Evolutionary conservation across 2,888 invertebrate genomes (phyloP), one percentile per base, ranked within the genome.

Genomic region (Rhynchonema sp.): DNA sequence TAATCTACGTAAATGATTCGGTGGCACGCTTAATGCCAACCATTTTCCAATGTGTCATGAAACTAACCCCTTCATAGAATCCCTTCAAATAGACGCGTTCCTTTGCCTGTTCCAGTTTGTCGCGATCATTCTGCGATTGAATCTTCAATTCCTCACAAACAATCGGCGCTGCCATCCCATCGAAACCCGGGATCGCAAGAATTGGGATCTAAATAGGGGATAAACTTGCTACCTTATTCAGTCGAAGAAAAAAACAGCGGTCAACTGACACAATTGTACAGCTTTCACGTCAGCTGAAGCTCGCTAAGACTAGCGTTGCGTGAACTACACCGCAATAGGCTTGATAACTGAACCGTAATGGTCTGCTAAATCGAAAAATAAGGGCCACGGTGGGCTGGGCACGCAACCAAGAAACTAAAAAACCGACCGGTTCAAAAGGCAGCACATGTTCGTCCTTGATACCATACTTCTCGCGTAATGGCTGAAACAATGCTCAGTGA

Each of bases 51-150:
- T 13, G 22, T 46, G 46, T 46, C 46, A 46, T 13, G 22, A 46
- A 26, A 56, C 59, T 65, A 62, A 78, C 76, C 59, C 79, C 79
- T 63, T 80, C 78, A 74, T 96, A 96, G 76, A 96, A 98, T 57
- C 92, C 89, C 79, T 90, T 90, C 23, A 92, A 77, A 72, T 99
- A 99, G 49, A 90, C 87, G 79, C 86, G 81, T 70, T 92, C 94
- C 73, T 99, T 99, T 0, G 98, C 98, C 75, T 92, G 86, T 13
- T 81, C 77, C 60, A 99, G 78, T 74, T 98, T 96, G 0, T 87
- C 89, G 69, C 66, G 68, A 72, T 99, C 98, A 75, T 99, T 98
- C 75, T 96, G 98, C 66, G 92, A 92, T 74, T 91, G 88, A 65
- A 98, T 89, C 76, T 98, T 96, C 38, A 98, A 78, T 66, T 83